phyloP scores from a whole-genome alignment of 2,113 vertebrate species.

The Numida meleagris region DNA sequence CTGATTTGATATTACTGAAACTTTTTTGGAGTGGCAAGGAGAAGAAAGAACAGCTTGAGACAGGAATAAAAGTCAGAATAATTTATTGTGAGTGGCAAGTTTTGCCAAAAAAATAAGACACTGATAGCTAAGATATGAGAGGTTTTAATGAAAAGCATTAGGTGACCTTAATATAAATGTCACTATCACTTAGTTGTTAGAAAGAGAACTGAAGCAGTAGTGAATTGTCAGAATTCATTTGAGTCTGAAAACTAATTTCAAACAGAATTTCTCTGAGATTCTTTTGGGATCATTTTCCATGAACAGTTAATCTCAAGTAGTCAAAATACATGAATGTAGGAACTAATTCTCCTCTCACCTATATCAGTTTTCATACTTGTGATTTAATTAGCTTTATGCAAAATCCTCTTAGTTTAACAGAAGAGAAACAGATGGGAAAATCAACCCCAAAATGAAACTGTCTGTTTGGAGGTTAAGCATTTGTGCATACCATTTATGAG shows the following conservation, averaged over 20 bases:
- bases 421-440: neutral
- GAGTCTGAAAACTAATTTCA: constrained; percentile 45
- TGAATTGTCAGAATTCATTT: constrained; percentile 36
- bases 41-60: neutral
- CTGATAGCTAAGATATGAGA: neutral
- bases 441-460: neutral
- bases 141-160: constrained; percentile 39
- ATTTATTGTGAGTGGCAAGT: neutral
- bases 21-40: neutral
- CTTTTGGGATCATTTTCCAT: neutral
- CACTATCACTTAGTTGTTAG: constrained; percentile 16
- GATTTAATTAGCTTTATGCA: neutral
- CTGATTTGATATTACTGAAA: neutral
- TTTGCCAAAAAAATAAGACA: constrained; percentile 14
- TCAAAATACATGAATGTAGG: neutral
- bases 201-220: constrained; percentile 20
- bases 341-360: neutral
- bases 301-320: constrained; percentile 2
- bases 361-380: neutral
- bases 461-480: neutral
- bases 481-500: neutral
- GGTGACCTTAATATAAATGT: constrained; percentile 42
- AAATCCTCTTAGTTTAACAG: neutral
- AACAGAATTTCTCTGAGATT: neutral
- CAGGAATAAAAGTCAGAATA: neutral